Conservation (phyloP, 2,797 vertebrate genomes). For the Acrossocheilus wenchowensis region DNA sequence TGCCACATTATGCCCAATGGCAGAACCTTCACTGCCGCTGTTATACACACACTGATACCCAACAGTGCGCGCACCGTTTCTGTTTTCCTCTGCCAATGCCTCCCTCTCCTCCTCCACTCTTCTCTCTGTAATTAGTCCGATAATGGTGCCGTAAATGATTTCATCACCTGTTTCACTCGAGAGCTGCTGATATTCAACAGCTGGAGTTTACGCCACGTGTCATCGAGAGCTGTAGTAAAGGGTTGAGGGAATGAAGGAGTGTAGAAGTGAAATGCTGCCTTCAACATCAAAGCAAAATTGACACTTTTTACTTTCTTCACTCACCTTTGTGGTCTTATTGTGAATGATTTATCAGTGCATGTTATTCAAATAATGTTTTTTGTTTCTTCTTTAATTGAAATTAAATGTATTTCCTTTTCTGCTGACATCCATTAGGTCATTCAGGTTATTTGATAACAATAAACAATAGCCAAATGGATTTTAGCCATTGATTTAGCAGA, state of each 20-base stretch:
- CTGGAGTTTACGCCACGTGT: constrained; percentile 72
- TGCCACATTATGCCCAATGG: constrained; percentile 70
- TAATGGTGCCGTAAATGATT: constrained; percentile 84
- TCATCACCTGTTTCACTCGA: constrained; percentile 76
- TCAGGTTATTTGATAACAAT: background rate
- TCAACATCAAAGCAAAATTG: background rate
- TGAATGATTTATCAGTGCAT: background rate
- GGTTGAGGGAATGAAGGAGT: constrained; percentile 59
- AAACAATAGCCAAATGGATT: constrained; percentile 4
- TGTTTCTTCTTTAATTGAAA: background rate
- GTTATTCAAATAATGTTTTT: background rate
- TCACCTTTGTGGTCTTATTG: background rate
- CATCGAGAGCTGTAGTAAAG: constrained; percentile 57
- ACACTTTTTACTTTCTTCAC: background rate
- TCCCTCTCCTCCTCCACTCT: constrained; percentile 67
- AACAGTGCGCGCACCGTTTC: constrained; percentile 12
- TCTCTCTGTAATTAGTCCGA: constrained; percentile 78
- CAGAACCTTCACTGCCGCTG: constrained; percentile 68
- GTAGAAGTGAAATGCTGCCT: background rate
- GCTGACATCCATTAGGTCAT: background rate
- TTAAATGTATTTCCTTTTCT: background rate
- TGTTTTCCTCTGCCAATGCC: constrained; percentile 28
- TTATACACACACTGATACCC: constrained; percentile 43
- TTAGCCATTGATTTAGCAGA: background rate
- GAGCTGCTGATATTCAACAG: constrained; percentile 81